phyloP scores from a whole-genome alignment of 1,140 invertebrate genomes.

The Micrasema minimum region DNA sequence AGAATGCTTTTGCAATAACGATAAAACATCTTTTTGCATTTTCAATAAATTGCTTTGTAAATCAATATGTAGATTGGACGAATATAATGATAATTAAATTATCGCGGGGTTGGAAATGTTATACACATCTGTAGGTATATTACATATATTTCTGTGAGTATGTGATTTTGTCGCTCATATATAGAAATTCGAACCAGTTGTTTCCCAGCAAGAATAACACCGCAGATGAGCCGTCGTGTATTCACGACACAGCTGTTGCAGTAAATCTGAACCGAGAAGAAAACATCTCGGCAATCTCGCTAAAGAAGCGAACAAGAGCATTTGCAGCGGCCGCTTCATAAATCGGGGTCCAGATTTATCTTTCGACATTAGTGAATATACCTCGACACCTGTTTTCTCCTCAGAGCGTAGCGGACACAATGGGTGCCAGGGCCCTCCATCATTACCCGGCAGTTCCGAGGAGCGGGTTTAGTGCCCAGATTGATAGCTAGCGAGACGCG shows the following conservation, averaged over 20 bases:
- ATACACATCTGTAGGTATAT: too few relatives aligned
- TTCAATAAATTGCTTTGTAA: too few relatives aligned
- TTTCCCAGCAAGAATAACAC: slow-evolving; percentile 12
- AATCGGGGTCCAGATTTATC: slow-evolving; percentile 48
- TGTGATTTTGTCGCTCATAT: background rate
- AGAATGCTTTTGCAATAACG: slow-evolving; percentile 20
- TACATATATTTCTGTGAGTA: too few relatives aligned
- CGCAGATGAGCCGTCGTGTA: slow-evolving; percentile 18
- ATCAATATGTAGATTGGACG: too few relatives aligned
- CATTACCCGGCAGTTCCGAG: background rate
- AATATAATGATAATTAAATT: too few relatives aligned
- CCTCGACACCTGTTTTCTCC: slow-evolving; percentile 41
- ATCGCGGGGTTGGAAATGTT: too few relatives aligned
- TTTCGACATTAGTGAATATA: slow-evolving; percentile 13
- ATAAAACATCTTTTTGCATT: background rate
- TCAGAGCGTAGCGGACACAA: slow-evolving; percentile 20
- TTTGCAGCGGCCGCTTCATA: slow-evolving; percentile 38
- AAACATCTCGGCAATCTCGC: slow-evolving; percentile 21
- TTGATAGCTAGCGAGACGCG: slow-evolving; percentile 19
- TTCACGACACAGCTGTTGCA: slow-evolving; percentile 46
- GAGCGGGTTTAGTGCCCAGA: slow-evolving; percentile 28
- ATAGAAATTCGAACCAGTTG: slow-evolving; percentile 20
- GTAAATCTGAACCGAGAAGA: slow-evolving; percentile 47
- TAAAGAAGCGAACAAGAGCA: slow-evolving; percentile 30
- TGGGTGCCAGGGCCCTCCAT: slow-evolving; percentile 10